Conservation (phyloP, 2,888 invertebrate genomes). For the Hedychridium roseum region DNA sequence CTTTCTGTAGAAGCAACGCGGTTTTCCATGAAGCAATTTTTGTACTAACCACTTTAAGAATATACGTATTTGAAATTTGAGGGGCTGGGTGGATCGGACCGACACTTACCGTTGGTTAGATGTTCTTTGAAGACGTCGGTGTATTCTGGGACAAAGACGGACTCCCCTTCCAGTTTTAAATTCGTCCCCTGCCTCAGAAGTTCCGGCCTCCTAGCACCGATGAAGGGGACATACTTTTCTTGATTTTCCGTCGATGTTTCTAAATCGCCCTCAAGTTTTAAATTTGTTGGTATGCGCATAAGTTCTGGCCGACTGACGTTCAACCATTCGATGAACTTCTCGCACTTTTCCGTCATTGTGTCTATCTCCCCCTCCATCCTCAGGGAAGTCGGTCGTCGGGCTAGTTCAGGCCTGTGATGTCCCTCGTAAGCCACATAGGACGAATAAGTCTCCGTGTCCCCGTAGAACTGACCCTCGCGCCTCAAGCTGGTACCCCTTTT, state of each 20-base stretch:
- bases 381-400: slow-evolving; percentile 63
- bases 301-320: slow-evolving; percentile 62
- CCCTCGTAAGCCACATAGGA: slow-evolving; percentile 64
- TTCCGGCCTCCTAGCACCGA: slow-evolving; percentile 62
- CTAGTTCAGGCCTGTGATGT: slow-evolving; percentile 61
- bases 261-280: slow-evolving; percentile 66
- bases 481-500: slow-evolving; percentile 50
- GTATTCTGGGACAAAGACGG: slow-evolving; percentile 63
- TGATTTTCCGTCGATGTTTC: slow-evolving; percentile 64
- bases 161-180: slow-evolving; percentile 65
- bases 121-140: slow-evolving; percentile 57
- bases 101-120: slow-evolving; percentile 37
- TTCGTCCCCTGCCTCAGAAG: slow-evolving; percentile 62
- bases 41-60: not conserved
- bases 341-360: slow-evolving; percentile 65
- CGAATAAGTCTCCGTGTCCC: slow-evolving; percentile 64
- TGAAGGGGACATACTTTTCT: slow-evolving; percentile 62
- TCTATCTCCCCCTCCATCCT: slow-evolving; percentile 66
- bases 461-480: slow-evolving; percentile 52
- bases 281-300: slow-evolving; percentile 61
- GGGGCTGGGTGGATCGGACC: not conserved
- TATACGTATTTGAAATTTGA: not conserved
- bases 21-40: not conserved
- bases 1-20: slow-evolving; percentile 44
- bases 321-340: slow-evolving; percentile 60